Evolutionary conservation across 2,888 invertebrate species (phyloP).

Genomic region (Cerastis rubricosa): DNA sequence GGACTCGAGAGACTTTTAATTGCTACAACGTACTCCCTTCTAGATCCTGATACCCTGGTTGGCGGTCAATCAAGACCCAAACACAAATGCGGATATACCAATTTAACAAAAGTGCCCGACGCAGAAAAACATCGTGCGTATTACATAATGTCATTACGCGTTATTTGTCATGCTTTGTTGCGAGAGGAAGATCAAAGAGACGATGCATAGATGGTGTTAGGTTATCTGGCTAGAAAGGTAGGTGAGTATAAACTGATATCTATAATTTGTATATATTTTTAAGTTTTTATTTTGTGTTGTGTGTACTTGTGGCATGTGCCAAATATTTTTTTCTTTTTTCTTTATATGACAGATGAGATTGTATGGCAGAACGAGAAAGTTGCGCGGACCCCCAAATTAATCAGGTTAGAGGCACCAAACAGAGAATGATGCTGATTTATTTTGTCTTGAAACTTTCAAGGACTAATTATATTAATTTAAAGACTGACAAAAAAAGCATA

Average conservation of each 20-base stretch:
- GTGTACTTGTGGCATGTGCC: no score
- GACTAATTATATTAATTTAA: neutral
- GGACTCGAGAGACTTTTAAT: neutral
- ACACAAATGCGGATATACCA: conserved; percentile 43
- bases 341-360: neutral
- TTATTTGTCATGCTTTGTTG: neutral
- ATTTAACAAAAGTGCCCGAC: conserved; percentile 20
- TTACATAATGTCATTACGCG: conserved; percentile 7
- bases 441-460: neutral
- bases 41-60: conserved; percentile 31
- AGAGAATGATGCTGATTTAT: neutral
- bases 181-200: neutral
- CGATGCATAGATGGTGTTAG: neutral
- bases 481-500: neutral
- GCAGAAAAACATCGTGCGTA: conserved; percentile 31
- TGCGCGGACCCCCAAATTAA: neutral
- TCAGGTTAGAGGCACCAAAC: neutral
- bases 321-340: no score
- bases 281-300: no score
- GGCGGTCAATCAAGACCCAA: conserved; percentile 24
- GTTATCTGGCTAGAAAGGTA: neutral
- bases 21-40: neutral
- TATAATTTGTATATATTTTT: no score
- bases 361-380: neutral
- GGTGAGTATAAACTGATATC: neutral